Evolutionary conservation across 2,113 vertebrate species (phyloP).

Genomic region (Raja brachyura): DNA sequence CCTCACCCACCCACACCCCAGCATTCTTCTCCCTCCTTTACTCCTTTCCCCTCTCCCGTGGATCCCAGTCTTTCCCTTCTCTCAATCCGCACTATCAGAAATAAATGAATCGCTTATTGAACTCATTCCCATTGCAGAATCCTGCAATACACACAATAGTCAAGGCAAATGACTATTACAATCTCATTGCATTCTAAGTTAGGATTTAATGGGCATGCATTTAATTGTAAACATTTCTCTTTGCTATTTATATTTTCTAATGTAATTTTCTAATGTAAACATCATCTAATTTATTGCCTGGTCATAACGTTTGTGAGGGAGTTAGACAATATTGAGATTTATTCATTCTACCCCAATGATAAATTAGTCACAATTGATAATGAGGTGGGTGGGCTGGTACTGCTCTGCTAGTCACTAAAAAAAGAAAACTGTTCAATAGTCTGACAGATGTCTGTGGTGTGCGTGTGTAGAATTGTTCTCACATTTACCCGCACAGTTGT

Average conservation of each 20-base stretch:
- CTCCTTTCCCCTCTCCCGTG: too few relatives aligned
- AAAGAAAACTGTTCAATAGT: neutral
- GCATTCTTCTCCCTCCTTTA: too few relatives aligned
- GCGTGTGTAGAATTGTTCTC: neutral
- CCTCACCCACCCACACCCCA: too few relatives aligned
- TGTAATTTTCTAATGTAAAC: neutral
- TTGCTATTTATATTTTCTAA: neutral
- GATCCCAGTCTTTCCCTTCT: neutral
- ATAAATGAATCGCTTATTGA: neutral
- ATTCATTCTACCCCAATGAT: neutral
- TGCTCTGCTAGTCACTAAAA: neutral
- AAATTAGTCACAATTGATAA: neutral
- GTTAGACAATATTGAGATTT: neutral
- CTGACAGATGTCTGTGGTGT: neutral
- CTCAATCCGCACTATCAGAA: neutral
- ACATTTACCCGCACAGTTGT: neutral
- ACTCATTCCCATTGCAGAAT: neutral
- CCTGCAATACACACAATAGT: neutral
- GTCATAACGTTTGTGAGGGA: neutral
- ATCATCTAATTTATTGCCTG: neutral
- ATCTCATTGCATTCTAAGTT: neutral
- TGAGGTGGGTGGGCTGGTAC: neutral
- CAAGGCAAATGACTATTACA: neutral
- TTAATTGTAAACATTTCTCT: neutral
- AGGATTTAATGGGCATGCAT: neutral